Base-by-base conservation (phyloP, 2,888 invertebrate genomes). In the Hirtodrosophila duncani region DNA sequence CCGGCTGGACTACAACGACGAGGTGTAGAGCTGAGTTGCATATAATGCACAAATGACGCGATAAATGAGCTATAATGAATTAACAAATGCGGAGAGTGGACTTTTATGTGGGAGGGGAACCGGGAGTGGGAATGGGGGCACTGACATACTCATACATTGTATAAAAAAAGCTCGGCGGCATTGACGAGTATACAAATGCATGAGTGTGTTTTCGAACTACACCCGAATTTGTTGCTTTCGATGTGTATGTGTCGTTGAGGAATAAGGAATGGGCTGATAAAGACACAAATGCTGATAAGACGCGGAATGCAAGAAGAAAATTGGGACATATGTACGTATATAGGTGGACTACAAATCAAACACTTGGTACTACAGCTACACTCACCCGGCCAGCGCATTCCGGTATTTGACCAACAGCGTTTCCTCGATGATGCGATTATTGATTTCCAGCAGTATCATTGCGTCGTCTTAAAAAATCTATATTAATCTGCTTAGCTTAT, bases 361-460 rank as follows among this genome's bases (percentile, higher is more conserved):
- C 20, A 31, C 51, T 34, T 33, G 23, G 33, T 29, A 10, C 16
- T 30, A 17, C 29, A 11, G 8, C 14, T 13, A 10, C 13, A 86
- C 87, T 87, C 64, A 99, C 99, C 98, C 97, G 84, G 95, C 94
- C 88, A 94, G 90, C 85, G 95, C 96, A 92, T 97, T 97, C 89
- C 93, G 95, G 89, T 97, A 97, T 91, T 98, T 98, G 83, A 95
- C 91, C 85, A 93, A 92, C 87, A 99, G 90, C 58, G 98, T 96
- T 89, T 99, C 99, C 90, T 98, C 97, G 83, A 99, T 94, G 89
- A 99, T 97, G 88, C 98, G 94, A 91, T 99, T 99, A 90, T 98
- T 96, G 89, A 98, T 97, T 92, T 99, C 99, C 87, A 99, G 91
- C 88, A 97, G 91, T 91, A 97, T 97, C 97, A 97, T 97, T 44